Percentiles rank a stretch among this genome's conserved stretches.
Evolutionary conservation across 2,113 vertebrate species (phyloP).

Genomic region (Carettochelys insculpta): DNA sequence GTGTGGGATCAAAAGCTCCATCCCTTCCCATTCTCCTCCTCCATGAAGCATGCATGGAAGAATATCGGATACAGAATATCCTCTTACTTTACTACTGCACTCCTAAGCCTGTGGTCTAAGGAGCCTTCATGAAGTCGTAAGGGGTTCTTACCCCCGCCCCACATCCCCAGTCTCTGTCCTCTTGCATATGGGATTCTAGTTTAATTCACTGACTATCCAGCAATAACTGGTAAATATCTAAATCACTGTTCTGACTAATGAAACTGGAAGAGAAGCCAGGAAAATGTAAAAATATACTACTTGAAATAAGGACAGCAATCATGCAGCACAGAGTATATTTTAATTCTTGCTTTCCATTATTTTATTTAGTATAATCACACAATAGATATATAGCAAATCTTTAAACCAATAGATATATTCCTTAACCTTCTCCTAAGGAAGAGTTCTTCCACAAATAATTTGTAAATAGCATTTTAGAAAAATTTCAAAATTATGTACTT

Average conservation of each 20-base stretch:
- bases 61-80: not conserved
- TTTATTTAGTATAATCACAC: no score
- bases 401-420: no score
- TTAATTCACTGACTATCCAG: not conserved
- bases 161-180: not conserved
- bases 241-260: not conserved
- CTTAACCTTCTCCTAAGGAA: no score
- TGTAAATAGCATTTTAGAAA: not conserved
- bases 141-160: not conserved
- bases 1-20: not conserved
- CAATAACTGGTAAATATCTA: not conserved
- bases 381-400: no score
- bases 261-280: not conserved
- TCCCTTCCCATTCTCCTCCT: not conserved
- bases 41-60: not conserved
- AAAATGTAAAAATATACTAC: not conserved
- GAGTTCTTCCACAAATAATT: not conserved
- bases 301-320: not conserved
- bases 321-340: not conserved
- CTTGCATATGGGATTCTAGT: not conserved
- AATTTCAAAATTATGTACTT: not conserved
- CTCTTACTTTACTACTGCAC: not conserved
- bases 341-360: no score
- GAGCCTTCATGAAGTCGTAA: not conserved
- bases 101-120: not conserved